phyloP scores from a whole-genome alignment of 2,888 invertebrate genomes.

The Heterodera filipjevi region DNA sequence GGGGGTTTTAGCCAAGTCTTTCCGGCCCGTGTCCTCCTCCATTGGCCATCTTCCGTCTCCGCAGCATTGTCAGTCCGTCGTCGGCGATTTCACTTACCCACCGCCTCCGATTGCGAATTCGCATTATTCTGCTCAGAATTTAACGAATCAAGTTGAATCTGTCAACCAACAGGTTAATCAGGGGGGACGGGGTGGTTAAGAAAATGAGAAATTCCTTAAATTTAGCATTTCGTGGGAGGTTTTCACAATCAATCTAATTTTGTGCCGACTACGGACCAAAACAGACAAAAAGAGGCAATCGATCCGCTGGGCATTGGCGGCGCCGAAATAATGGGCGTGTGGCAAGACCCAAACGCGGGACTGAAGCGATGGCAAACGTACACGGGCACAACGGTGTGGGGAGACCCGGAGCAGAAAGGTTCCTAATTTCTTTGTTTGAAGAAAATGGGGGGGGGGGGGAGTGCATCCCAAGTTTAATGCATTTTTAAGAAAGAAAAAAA shows the following conservation, averaged over 20 bases:
- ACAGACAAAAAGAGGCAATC: neutral
- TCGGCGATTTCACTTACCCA: neutral
- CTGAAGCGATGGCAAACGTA: constrained; percentile 5
- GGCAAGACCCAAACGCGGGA: neutral
- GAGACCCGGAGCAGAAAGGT: constrained; percentile 1
- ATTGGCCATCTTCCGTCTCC: neutral
- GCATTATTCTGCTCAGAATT: neutral
- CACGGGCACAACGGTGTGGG: constrained; percentile 8
- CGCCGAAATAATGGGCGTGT: neutral
- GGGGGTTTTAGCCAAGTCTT: neutral
- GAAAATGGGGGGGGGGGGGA: too few species aligned
- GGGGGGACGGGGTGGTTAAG: too few species aligned
- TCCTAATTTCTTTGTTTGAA: neutral
- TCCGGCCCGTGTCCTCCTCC: neutral
- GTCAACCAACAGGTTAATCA: neutral
- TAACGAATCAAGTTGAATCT: neutral
- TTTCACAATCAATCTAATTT: neutral
- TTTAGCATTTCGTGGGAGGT: neutral
- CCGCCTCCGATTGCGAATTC: constrained; percentile 2
- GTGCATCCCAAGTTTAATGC: neutral
- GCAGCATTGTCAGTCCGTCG: neutral
- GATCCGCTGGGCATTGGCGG: neutral
- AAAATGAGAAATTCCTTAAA: neutral
- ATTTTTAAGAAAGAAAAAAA: too few species aligned
- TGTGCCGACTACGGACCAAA: neutral